Percentiles rank a stretch among this genome's conserved stretches.
These are phyloP conservation scores for Dasysyrphus albostriatus DNA, from an alignment of 2,888 invertebrate species.

Conservation along the genomic window DNA sequence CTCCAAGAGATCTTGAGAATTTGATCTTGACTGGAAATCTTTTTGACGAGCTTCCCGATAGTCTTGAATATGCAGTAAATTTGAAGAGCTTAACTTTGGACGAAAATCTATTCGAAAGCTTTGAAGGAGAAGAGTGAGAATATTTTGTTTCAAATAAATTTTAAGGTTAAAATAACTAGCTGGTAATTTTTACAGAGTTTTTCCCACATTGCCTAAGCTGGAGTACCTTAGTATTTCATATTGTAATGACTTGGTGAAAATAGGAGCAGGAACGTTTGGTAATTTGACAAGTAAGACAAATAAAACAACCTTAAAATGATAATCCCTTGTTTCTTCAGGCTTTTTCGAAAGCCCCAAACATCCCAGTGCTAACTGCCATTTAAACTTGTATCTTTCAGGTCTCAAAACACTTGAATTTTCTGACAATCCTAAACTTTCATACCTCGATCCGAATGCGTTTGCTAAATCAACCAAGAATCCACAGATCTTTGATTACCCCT, in stretches of 20 bases:
- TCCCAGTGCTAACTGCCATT: no score
- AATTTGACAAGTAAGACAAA: constrained; percentile 84
- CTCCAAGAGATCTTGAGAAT: constrained; percentile 87
- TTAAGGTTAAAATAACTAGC: not conserved
- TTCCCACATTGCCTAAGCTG: constrained; percentile 87
- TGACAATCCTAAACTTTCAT: constrained; percentile 86
- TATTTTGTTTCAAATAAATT: not conserved
- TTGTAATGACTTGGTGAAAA: constrained; percentile 86
- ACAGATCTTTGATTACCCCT: constrained; percentile 87
- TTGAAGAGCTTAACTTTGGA: constrained; percentile 88
- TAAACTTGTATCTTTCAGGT: constrained; percentile 75
- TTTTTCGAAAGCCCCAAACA: no score
- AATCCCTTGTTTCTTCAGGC: no score
- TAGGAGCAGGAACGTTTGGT: constrained; percentile 86
- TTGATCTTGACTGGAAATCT: constrained; percentile 89
- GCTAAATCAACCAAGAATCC: constrained; percentile 84
- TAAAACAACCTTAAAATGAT: no score
- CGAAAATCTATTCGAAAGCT: constrained; percentile 87
- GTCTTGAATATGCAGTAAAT: constrained; percentile 86
- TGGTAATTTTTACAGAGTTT: constrained; percentile 84
- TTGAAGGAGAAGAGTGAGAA: constrained; percentile 84
- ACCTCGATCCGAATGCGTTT: constrained; percentile 87
- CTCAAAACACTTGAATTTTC: constrained; percentile 86
- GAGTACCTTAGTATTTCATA: constrained; percentile 88
- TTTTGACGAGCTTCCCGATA: constrained; percentile 86